Evolutionary conservation across 2,797 vertebrate genomes (phyloP).

Genomic region (Phylloscopus collybita): DNA sequence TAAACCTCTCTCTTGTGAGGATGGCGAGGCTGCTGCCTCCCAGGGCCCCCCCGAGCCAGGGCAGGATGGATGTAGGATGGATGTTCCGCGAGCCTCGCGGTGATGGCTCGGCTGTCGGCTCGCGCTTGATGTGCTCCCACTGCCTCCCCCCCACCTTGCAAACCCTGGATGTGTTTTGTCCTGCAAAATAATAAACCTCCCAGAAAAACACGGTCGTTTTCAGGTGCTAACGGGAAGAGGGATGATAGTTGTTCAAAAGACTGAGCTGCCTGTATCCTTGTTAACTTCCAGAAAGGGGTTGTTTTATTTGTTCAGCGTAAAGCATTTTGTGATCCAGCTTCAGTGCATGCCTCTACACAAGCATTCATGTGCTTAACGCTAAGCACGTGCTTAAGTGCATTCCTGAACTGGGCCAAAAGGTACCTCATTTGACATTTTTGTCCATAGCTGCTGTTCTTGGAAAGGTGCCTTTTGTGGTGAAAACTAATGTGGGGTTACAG

Average conservation of each 20-base stretch:
- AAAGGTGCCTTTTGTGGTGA: conserved; percentile 65
- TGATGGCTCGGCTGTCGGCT: not conserved
- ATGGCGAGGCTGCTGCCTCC: conserved; percentile 4
- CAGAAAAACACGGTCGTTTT: not conserved
- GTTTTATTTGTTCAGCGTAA: not conserved
- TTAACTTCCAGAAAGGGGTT: not conserved
- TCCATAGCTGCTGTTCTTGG: conserved; percentile 43
- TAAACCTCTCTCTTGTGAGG: conserved; percentile 53
- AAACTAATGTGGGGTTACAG: conserved; percentile 32
- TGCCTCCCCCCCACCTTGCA: not conserved
- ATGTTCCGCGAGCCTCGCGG: not conserved
- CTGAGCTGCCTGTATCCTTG: not conserved
- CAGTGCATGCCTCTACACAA: not conserved
- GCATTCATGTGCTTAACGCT: not conserved
- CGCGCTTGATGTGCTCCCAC: not conserved
- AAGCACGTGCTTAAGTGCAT: conserved; percentile 52
- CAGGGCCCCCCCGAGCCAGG: rapidly evolving
- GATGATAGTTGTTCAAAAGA: not conserved
- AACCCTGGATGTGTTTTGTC: conserved; percentile 22
- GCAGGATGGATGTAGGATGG: conserved; percentile 53
- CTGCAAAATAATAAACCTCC: not conserved
- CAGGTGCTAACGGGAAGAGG: not conserved
- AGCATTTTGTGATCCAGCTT: not conserved
- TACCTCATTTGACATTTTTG: conserved; percentile 34
- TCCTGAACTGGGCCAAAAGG: conserved; percentile 47